Conservation (phyloP, 2,113 vertebrate species). For the Varanus komodoensis region DNA sequence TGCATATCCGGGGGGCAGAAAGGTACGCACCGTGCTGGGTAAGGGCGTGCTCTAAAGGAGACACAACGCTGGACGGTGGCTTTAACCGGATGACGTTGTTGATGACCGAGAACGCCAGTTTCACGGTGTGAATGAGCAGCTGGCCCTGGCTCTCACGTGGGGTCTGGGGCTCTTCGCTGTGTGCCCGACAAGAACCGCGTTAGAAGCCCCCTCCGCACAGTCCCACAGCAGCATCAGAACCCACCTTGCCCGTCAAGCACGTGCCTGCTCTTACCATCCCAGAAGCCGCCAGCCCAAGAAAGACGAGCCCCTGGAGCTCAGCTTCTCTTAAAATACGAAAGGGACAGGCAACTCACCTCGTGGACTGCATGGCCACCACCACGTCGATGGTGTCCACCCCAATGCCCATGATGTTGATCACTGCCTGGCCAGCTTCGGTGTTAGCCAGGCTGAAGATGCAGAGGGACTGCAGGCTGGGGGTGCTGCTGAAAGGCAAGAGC, state of each 20-base stretch:
- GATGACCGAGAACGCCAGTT: slow-evolving; percentile 94
- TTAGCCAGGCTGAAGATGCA: slow-evolving; percentile 97
- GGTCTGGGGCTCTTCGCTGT: slow-evolving; percentile 91
- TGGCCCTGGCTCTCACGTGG: slow-evolving; percentile 94
- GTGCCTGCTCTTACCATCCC: too few species aligned
- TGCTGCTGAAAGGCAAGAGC: slow-evolving; percentile 70
- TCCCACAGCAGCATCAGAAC: background rate
- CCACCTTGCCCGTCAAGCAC: background rate
- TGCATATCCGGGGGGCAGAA: background rate
- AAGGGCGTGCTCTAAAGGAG: slow-evolving; percentile 93
- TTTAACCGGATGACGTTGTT: slow-evolving; percentile 97
- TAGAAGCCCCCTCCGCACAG: background rate
- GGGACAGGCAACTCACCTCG: slow-evolving; percentile 79
- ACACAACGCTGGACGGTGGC: slow-evolving; percentile 87
- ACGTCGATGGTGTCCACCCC: slow-evolving; percentile 96
- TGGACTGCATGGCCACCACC: slow-evolving; percentile 91
- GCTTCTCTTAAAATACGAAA: background rate
- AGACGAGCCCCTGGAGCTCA: background rate
- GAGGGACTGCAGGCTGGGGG: slow-evolving; percentile 91
- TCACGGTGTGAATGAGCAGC: slow-evolving; percentile 95
- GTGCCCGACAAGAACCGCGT: slow-evolving; percentile 51
- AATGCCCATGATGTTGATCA: slow-evolving; percentile 96
- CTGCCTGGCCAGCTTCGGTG: slow-evolving; percentile 94
- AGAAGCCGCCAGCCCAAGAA: background rate
- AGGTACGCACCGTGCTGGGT: slow-evolving; percentile 89